Conservation (phyloP, 1,140 invertebrate genomes). For the Habropoda laboriosa region DNA sequence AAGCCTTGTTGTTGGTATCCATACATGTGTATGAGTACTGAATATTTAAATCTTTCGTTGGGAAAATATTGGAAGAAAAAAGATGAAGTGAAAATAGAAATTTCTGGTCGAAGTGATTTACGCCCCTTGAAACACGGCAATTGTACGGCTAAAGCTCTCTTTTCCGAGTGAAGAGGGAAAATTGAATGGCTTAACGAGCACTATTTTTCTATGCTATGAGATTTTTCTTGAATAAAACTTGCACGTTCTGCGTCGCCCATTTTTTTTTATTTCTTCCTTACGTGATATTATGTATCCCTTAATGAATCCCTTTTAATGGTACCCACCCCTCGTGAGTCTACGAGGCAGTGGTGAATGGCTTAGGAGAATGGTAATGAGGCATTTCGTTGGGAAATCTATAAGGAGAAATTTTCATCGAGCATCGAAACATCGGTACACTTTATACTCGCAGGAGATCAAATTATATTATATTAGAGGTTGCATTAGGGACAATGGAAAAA, state of each 20-base stretch:
- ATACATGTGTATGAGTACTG: too few species aligned
- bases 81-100: not conserved
- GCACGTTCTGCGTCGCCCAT: not conserved
- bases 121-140: not conserved
- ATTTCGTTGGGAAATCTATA: not conserved
- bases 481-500: too few species aligned
- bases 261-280: not conserved
- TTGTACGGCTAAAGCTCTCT: constrained; percentile 5
- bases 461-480: too few species aligned
- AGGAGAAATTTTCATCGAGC: not conserved
- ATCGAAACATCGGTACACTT: not conserved
- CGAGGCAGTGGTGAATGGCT: too few species aligned
- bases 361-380: not conserved
- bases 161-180: not conserved
- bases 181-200: constrained; percentile 31
- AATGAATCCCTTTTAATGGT: constrained; percentile 8
- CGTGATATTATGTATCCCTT: not conserved
- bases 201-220: constrained; percentile 8
- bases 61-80: not conserved
- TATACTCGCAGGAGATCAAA: too few species aligned
- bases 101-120: not conserved
- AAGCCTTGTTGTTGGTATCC: too few species aligned
- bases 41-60: not conserved
- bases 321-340: not conserved
- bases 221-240: constrained; percentile 1